Evolutionary conservation across 2,113 vertebrate species (phyloP).

Genomic region (Emydura subglobosa): DNA sequence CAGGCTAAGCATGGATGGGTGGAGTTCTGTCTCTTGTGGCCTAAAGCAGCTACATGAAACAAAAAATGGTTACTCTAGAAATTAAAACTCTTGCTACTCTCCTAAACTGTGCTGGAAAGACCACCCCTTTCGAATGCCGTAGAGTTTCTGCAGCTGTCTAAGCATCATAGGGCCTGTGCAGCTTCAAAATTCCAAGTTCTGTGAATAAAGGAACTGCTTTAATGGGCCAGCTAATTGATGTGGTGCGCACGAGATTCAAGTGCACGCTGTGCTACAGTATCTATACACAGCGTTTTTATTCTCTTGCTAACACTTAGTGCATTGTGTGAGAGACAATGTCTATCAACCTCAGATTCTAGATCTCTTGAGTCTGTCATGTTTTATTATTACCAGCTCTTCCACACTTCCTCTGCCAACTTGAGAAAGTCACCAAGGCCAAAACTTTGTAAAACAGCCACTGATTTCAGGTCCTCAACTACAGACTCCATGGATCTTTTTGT

Average conservation of each 20-base stretch:
- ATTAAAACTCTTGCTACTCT: background rate
- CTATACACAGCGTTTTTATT: background rate
- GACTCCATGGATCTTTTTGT: background rate
- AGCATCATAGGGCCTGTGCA: background rate
- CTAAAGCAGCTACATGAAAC: background rate
- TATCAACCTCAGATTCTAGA: background rate
- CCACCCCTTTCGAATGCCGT: background rate
- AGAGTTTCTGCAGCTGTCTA: background rate
- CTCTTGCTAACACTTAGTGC: background rate
- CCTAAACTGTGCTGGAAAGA: background rate
- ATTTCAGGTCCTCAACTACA: background rate
- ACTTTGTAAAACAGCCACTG: background rate
- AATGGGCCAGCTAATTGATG: background rate
- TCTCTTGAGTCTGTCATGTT: background rate
- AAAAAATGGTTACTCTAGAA: background rate
- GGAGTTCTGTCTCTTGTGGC: background rate
- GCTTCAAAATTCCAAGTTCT: background rate
- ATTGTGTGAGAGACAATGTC: too few relatives aligned
- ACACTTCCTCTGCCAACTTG: background rate
- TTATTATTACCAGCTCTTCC: background rate
- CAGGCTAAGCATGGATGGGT: background rate
- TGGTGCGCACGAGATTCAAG: background rate
- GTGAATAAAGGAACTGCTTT: background rate
- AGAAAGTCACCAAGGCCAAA: background rate
- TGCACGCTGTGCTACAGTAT: background rate